Evolutionary conservation across 1,140 invertebrate species (phyloP), one percentile per base, ranked within the genome.

Genomic region (Augochlora pura): DNA sequence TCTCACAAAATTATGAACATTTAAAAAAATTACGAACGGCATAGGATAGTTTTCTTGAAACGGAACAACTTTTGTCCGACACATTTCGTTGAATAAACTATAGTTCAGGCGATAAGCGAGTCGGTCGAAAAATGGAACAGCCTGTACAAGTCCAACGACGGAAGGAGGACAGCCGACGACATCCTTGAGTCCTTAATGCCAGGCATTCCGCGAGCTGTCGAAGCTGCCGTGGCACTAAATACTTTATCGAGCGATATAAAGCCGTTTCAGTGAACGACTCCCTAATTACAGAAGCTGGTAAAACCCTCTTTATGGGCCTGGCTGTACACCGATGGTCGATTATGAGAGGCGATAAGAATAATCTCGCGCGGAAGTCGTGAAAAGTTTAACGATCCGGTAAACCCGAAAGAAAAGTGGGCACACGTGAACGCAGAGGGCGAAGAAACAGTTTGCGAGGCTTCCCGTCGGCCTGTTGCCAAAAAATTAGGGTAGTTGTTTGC

Each of bases 231-330:
- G n/a, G n/a, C 21, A 57, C 54, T 57, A 57, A 57, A 57, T 21
- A 57, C 54, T 57, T 57, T n/a, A 57, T 57, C 21, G 54, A 57
- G 54, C 54, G 54, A 57, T 57, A 57, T n/a, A 57, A 57, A 8
- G 9, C 54, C 54, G 54, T n/a, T n/a, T n/a, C 6, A 57, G 54
- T n/a, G 54, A 57, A 57, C 18, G 54, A 57, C 54, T n/a, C n/a
- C 54, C 54, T 57, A 57, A 57, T 57, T 57, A 57, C 54, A 57
- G 7, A 57, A n/a, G n/a, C n/a, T n/a, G 18, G n/a, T 57, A n/a
- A n/a, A n/a, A 57, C 54, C 49, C 54, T n/a, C 54, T 57, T 57
- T 57, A 57, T 57, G n/a, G 54, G 7, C 8, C 54, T n/a, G 21
- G 18, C 54, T 46, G n/a, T n/a, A 57, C n/a, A 57, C 54, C 18